Conservation (phyloP, 35 echinoderm and acorn worm genomes). For the Lytechinus variegatus region DNA sequence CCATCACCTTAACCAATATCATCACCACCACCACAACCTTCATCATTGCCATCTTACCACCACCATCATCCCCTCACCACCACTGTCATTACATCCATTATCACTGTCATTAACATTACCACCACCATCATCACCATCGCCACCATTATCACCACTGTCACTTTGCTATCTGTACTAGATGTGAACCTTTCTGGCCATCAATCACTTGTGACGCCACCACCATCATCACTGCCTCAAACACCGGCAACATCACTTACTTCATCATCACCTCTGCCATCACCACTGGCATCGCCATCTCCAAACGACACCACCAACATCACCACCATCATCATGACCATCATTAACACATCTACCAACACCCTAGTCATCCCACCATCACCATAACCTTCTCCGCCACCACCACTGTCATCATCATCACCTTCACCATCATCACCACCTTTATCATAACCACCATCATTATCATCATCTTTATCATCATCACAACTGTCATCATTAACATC, state of each 20-base stretch:
- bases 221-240: background rate
- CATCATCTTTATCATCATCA: background rate
- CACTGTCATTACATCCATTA: too few relatives aligned
- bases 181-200: background rate
- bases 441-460: background rate
- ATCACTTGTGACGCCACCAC: too few relatives aligned
- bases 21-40: too few relatives aligned
- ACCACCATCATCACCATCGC: background rate
- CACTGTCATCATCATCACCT: background rate
- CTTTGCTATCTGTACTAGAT: background rate
- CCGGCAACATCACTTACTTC: background rate
- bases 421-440: background rate
- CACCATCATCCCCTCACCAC: background rate
- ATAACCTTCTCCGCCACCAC: too few relatives aligned
- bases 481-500: background rate
- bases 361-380: too few relatives aligned
- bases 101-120: background rate
- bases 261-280: background rate
- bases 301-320: too few relatives aligned
- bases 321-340: too few relatives aligned
- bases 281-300: too few relatives aligned
- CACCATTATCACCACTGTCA: background rate
- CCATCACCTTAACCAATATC: too few relatives aligned
- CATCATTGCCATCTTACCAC: background rate
- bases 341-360: too few relatives aligned